phyloP scores from a whole-genome alignment of 2,888 invertebrate genomes.

The Himalopsyche japonica region DNA sequence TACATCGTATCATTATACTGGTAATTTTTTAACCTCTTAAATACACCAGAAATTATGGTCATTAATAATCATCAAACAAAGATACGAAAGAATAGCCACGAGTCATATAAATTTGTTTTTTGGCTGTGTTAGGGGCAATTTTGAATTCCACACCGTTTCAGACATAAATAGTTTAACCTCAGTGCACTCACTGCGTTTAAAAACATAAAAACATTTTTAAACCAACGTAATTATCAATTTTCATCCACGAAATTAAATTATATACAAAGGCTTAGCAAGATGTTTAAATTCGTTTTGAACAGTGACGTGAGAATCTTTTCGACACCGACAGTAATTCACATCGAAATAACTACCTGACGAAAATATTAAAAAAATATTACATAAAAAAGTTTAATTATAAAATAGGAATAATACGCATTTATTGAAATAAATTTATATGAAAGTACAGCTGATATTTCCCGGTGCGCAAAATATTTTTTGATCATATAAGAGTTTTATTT shows the following conservation, averaged over 20 bases:
- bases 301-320: background rate
- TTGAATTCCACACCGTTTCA: background rate
- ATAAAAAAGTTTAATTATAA: too few species aligned
- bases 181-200: background rate
- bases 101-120: too few species aligned
- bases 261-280: background rate
- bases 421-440: too few species aligned
- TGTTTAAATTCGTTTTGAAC: background rate
- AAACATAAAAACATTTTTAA: background rate
- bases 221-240: background rate
- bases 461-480: too few species aligned
- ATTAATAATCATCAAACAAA: too few species aligned
- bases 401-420: too few species aligned
- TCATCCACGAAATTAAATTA: background rate
- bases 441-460: too few species aligned
- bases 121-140: background rate
- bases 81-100: too few species aligned
- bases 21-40: too few species aligned
- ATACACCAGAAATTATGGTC: too few species aligned
- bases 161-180: background rate
- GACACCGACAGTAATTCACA: background rate
- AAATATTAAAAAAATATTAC: background rate
- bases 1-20: too few species aligned
- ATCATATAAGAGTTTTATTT: too few species aligned
- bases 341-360: background rate